These are phyloP conservation scores for Hirudo medicinalis DNA, from an alignment of 1,140 invertebrate genomes.

Conservation along the genomic window DNA sequence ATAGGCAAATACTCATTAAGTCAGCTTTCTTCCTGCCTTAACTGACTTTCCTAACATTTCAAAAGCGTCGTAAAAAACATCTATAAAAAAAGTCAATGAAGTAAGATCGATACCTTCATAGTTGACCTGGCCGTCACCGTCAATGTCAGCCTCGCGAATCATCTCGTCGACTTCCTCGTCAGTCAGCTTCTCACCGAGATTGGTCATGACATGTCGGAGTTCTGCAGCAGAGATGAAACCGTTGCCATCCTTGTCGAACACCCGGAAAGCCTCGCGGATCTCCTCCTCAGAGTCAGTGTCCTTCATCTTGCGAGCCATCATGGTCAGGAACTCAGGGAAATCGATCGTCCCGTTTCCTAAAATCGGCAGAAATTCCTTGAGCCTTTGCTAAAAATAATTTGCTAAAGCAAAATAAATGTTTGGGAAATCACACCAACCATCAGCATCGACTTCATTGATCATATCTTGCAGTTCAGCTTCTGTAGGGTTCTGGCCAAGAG, in stretches of 20 bases:
- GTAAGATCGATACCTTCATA: conserved; percentile 27
- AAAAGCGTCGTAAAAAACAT: too few relatives aligned
- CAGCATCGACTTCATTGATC: conserved; percentile 99
- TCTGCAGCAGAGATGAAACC: conserved; percentile 50
- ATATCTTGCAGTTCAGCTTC: conserved; percentile 98
- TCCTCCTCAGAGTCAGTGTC: conserved; percentile 98
- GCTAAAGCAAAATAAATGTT: background rate
- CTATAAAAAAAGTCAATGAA: too few relatives aligned
- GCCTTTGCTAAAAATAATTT: background rate
- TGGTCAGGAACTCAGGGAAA: conserved; percentile 82
- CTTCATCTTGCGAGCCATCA: conserved; percentile 90
- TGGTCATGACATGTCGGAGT: conserved; percentile 64
- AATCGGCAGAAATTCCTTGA: conserved; percentile 33
- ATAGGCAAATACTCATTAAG: too few relatives aligned
- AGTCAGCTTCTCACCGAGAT: conserved; percentile 71
- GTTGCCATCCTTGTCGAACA: conserved; percentile 95
- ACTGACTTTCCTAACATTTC: too few relatives aligned
- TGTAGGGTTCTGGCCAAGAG: conserved; percentile 95
- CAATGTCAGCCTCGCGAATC: conserved; percentile 78
- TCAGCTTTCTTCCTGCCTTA: too few relatives aligned
- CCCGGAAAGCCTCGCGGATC: conserved; percentile 94
- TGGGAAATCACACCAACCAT: conserved; percentile 58
- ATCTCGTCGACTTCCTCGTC: conserved; percentile 83
- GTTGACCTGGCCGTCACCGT: conserved; percentile 53
- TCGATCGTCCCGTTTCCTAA: conserved; percentile 99